phyloP scores from a whole-genome alignment of 2,888 invertebrate species.

The Coremacera marginata region DNA sequence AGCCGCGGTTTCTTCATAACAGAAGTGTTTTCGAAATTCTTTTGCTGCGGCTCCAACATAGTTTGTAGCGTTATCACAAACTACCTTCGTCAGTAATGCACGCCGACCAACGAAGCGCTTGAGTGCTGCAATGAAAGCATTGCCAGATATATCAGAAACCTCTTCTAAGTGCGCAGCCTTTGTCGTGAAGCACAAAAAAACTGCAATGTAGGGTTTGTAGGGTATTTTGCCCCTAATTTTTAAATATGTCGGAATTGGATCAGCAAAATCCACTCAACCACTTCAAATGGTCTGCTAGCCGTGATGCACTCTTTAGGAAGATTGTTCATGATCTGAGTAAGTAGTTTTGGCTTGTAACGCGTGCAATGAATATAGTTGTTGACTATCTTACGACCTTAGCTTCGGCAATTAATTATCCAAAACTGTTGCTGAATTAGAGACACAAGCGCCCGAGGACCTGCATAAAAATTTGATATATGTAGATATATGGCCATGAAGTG shows the following conservation, averaged over 20 bases:
- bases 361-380: conserved; percentile 6
- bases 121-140: no score
- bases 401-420: conserved; percentile 32
- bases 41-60: background rate
- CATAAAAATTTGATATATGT: conserved; percentile 41
- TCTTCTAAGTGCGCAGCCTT: conserved; percentile 44
- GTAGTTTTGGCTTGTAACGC: conserved; percentile 12
- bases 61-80: no score
- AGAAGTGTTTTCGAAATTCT: background rate
- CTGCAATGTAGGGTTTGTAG: no score
- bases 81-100: background rate
- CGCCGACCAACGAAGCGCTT: no score
- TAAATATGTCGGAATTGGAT: background rate
- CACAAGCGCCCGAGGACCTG: conserved; percentile 39
- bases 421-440: conserved; percentile 35
- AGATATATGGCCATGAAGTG: background rate
- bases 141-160: conserved; percentile 38
- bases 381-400: background rate
- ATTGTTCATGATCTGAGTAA: conserved; percentile 24
- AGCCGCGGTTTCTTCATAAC: no score
- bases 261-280: conserved; percentile 34
- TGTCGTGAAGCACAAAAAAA: no score
- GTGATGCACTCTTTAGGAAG: no score
- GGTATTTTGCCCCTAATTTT: no score
- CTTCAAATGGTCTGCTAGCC: no score